These are phyloP conservation scores for Dromaius novaehollandiae DNA, from an alignment of 2,113 vertebrate species.

Conservation along the genomic window DNA sequence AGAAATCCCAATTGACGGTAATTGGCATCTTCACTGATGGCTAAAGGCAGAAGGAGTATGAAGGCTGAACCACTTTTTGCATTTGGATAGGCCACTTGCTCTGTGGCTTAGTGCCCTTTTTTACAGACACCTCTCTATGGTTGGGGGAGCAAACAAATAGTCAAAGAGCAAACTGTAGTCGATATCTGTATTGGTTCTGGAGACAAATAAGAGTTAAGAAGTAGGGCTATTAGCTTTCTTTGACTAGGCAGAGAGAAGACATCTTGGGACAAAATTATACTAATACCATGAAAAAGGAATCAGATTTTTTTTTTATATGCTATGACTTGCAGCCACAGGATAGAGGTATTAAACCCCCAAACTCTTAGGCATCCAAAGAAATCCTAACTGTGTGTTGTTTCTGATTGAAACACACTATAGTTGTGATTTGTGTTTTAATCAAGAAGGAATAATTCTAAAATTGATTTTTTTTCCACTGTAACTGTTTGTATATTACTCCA, in stretches of 20 bases:
- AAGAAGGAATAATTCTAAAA: neutral
- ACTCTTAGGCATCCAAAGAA: neutral
- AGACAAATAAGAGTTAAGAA: neutral
- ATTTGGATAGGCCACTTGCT: too few species aligned
- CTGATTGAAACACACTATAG: neutral
- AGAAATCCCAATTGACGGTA: neutral
- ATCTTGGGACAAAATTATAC: neutral
- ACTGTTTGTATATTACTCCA: neutral
- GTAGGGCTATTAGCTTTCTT: neutral
- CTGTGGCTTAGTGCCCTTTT: neutral
- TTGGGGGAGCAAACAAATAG: neutral
- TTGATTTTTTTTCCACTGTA: neutral
- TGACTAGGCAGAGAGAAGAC: neutral
- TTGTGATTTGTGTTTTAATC: neutral
- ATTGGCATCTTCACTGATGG: neutral
- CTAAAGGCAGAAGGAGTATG: neutral
- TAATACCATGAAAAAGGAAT: fast-evolving
- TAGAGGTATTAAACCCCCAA: neutral
- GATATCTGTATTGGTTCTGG: neutral
- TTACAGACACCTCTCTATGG: too few species aligned
- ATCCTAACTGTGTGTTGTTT: neutral
- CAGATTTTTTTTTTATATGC: neutral
- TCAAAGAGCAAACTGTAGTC: too few species aligned
- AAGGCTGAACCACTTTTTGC: neutral
- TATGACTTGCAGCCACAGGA: neutral